These are phyloP conservation scores for Bolinopsis microptera DNA, from an alignment of 37 sponge, comb jelly and placozoan genomes.

Conservation along the genomic window DNA sequence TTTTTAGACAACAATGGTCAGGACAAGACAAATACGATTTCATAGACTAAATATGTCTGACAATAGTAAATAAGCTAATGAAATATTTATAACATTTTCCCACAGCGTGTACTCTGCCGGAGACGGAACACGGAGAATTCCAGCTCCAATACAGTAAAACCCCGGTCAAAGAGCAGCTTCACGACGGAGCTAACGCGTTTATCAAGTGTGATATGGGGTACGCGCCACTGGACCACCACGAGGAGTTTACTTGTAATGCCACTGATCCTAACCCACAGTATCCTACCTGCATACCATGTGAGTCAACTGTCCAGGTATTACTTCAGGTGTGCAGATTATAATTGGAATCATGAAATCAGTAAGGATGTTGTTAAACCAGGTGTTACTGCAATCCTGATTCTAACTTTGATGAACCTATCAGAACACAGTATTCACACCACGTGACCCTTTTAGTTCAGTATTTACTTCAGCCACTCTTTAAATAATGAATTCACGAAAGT, in stretches of 20 bases:
- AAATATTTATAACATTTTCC: not conserved
- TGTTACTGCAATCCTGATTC: too few relatives aligned
- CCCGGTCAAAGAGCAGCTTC: not conserved
- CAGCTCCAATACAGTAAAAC: not conserved
- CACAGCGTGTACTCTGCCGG: not conserved
- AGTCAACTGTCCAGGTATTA: not conserved
- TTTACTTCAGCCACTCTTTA: too few relatives aligned
- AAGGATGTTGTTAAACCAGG: too few relatives aligned
- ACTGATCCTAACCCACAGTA: slow-evolving; percentile 30
- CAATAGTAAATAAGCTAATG: not conserved
- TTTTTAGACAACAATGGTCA: too few relatives aligned
- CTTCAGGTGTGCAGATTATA: too few relatives aligned
- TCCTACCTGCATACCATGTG: not conserved
- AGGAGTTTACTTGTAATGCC: slow-evolving; percentile 41
- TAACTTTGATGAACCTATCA: too few relatives aligned
- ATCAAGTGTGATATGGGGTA: slow-evolving; percentile 18
- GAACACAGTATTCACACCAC: too few relatives aligned
- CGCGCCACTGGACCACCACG: not conserved
- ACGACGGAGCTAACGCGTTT: not conserved
- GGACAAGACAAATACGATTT: too few relatives aligned
- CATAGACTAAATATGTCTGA: too few relatives aligned
- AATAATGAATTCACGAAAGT: too few relatives aligned
- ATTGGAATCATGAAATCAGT: too few relatives aligned
- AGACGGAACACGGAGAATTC: not conserved
- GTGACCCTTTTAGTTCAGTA: too few relatives aligned